Evolutionary conservation across 2,797 vertebrate species (phyloP), one percentile per base, ranked within the genome.

Genomic region (Sebastes trivittatus): DNA sequence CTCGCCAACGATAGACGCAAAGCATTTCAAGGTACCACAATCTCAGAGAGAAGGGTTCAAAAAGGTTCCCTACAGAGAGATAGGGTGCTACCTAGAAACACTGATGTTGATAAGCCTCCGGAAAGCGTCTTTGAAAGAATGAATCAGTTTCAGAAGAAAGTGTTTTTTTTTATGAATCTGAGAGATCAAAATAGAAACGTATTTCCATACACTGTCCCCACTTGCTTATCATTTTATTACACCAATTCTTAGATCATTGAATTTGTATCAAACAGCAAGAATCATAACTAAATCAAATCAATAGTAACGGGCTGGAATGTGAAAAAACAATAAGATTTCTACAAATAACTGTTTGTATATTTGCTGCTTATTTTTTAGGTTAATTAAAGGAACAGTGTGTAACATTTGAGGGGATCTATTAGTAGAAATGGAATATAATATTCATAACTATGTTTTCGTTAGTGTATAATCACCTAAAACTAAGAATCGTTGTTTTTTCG

Each of bases 11-110:
- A 11, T 29, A 63, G 46, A 56, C 58, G 42, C 27, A 80, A 82
- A 86, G 72, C 32, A 67, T 77, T 80, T 84, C 25, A 38, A 72
- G 16, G 55, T 49, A 75, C 49, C 4, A 64, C 54, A 75, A 2
- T 36, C 8, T 84, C 9, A 67, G 20, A 32, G 14, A 73, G 7
- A 23, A 7, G 16, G 29, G 7, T 54, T 80, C 6, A 63, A 34
- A 49, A 63, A 65, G 25, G 79, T 86, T 84, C 38, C 30, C 34
- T 8, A 56, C 16, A 62, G 32, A 74, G 34, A 71, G 38, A 68
- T 3, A 29, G 10, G 30, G 7, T 13, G 10, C 27, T 73, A 11
- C 13, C 5, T n/a, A 4, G 5, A 66, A 59, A 72, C 30, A 27
- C 4, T 72, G 20, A 65, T 18, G 8, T 25, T 58, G 36, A 71